phyloP scores from a whole-genome alignment of 2,797 vertebrate genomes.

The Enteromius paludinosus region DNA sequence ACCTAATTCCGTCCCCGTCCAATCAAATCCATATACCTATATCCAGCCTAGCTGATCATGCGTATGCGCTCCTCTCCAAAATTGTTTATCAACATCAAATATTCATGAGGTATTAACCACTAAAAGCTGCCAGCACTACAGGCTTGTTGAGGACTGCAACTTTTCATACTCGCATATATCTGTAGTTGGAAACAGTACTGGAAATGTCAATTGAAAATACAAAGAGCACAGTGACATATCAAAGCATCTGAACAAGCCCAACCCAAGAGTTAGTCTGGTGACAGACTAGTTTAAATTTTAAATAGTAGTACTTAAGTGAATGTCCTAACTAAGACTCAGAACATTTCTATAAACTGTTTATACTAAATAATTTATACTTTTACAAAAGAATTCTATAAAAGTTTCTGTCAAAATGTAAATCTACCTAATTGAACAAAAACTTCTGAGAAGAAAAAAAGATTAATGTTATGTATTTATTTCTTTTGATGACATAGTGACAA shows the following conservation, averaged over 20 bases:
- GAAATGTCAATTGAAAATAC: neutral
- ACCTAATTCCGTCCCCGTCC: no score
- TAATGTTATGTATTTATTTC: neutral
- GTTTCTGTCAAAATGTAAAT: neutral
- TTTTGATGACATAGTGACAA: neutral
- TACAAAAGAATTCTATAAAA: neutral
- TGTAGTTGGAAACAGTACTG: neutral
- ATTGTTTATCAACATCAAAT: no score
- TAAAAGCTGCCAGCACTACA: neutral
- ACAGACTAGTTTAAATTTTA: neutral
- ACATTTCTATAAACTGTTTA: neutral
- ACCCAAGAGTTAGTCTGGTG: neutral
- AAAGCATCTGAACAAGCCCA: conserved; percentile 8
- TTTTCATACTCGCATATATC: neutral
- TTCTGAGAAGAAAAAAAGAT: neutral
- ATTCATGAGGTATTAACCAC: conserved; percentile 5
- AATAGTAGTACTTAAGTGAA: neutral
- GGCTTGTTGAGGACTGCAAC: neutral
- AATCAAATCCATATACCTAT: no score
- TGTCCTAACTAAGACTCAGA: neutral
- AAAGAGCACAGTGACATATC: neutral
- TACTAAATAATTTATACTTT: no score
- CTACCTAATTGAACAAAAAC: neutral
- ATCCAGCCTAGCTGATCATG: no score
- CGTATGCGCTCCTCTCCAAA: no score